Evolutionary conservation across 1,140 invertebrate genomes (phyloP).

Genomic region (Trinorchestia longiramus): DNA sequence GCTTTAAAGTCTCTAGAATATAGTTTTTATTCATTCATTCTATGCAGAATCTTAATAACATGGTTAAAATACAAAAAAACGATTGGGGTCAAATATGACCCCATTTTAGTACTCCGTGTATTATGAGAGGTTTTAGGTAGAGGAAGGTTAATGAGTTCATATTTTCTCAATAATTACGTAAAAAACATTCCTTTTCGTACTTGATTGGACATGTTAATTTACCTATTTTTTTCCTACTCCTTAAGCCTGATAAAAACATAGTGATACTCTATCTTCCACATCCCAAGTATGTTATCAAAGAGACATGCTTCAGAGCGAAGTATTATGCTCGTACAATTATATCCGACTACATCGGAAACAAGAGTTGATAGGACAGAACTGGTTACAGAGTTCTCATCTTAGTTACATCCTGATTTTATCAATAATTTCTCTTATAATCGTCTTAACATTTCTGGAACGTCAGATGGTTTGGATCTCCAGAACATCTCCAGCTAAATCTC

Average conservation of each 20-base stretch:
- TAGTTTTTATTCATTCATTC: too few species aligned
- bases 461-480: too few species aligned
- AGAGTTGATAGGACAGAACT: background rate
- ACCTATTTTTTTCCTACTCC: background rate
- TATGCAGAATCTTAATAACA: too few species aligned
- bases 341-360: too few species aligned
- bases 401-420: background rate
- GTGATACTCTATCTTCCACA: background rate
- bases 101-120: too few species aligned
- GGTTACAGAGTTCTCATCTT: background rate
- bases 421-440: background rate
- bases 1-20: too few species aligned
- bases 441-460: background rate
- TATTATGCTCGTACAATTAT: background rate
- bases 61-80: too few species aligned
- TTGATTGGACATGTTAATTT: background rate
- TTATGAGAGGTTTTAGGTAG: too few species aligned
- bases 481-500: too few species aligned
- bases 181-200: background rate
- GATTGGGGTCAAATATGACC: too few species aligned
- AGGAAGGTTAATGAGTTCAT: background rate
- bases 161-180: background rate
- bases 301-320: background rate
- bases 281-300: background rate
- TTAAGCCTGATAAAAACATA: background rate